Conservation (phyloP, 2,888 invertebrate genomes). For the Tribolium freemani region DNA sequence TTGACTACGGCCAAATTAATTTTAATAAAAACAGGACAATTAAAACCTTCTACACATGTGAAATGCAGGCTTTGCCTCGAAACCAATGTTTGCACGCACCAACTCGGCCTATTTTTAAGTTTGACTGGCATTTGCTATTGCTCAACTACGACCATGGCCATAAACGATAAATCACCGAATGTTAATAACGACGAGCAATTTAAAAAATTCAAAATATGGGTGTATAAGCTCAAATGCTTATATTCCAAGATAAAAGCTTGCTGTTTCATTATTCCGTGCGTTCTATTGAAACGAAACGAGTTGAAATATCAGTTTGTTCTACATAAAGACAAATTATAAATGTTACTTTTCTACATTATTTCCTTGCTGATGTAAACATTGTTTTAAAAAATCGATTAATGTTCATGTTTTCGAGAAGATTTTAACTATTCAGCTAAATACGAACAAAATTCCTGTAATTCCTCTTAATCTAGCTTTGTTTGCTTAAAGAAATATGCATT, state of each 20-base stretch:
- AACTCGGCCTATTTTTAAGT: no score
- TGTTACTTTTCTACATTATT: neutral
- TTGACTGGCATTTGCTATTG: no score
- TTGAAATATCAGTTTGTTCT: neutral
- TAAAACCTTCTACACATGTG: neutral
- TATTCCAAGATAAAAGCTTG: neutral
- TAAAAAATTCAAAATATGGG: neutral
- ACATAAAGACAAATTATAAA: neutral
- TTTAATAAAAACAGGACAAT: slow-evolving; percentile 13
- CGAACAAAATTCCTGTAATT: neutral
- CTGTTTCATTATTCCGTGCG: neutral
- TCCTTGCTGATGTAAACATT: neutral
- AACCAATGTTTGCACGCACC: neutral
- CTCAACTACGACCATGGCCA: no score
- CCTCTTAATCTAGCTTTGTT: neutral
- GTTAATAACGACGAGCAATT: no score
- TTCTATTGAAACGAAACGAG: neutral
- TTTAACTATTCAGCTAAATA: neutral
- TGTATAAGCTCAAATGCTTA: neutral
- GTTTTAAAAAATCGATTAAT: neutral
- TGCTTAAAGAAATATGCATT: neutral
- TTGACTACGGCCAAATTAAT: neutral
- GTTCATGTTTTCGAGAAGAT: neutral
- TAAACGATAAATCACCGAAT: no score
- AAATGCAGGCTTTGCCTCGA: slow-evolving; percentile 8